Evolutionary conservation across 2,888 invertebrate genomes (phyloP), one percentile per base, ranked within the genome.

Genomic region (Drosophila mimica): DNA sequence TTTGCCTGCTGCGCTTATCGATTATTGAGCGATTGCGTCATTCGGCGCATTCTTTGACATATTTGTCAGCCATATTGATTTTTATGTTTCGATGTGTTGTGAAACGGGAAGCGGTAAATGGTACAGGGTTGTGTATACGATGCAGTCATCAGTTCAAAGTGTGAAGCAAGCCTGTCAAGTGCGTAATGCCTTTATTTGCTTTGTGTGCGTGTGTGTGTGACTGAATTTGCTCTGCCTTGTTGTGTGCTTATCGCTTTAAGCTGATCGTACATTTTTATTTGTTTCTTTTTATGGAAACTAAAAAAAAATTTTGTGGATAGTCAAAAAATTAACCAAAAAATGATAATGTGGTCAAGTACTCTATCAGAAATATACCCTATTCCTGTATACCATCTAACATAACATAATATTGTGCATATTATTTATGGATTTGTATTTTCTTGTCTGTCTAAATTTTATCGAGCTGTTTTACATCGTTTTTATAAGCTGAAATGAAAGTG

Each of bases 1-100:
- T n/a, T 8, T 46, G 7, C 15, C 46, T 25, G 46, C 46, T 46
- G 25, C 15, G 1, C 69, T 69, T 76, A 81, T 76, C 81, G 68
- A 76, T 72, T 72, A 53, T 59, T 51, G 25, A 30, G 56, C 71
- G 72, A 56, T 79, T 65, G 58, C 78, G 81, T 78, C 78, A 78
- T 64, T 62, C 65, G 34, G 28, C 46, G 33, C 15, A 49, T 53
- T 56, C 58, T 58, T 54, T 72, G 62, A 72, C 40, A 65, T 71
- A 68, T 59, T 49, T 76, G 28, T 52, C 66, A 4, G 40, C n/a
- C 9, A n/a, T 40, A 4, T 11, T 40, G 54, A 15, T 28, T 60
- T 20, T 38, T 25, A 56, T 25, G 52, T 31, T 43, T 43, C 63
- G 43, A 3, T 56, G 25, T 31, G 25, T 43, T 71, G 64, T 33